Evolutionary conservation across 2,797 vertebrate species (phyloP).

Genomic region (Peromyscus aztecus): DNA sequence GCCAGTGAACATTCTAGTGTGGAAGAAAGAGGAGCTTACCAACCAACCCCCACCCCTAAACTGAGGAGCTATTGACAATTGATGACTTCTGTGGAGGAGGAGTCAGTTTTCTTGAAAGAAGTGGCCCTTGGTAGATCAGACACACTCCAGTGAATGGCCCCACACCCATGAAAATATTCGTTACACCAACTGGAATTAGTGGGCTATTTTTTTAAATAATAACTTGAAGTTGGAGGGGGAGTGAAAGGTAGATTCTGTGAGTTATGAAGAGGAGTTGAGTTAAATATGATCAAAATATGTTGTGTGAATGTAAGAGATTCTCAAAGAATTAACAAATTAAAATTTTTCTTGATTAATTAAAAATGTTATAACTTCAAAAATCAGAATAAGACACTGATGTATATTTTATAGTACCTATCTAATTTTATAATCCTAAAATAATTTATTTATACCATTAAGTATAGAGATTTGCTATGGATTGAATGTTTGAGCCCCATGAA

Average conservation of each 20-base stretch:
- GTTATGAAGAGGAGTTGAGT: background rate
- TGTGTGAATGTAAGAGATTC: background rate
- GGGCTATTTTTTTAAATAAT: background rate
- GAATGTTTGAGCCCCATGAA: background rate
- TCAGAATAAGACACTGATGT: background rate
- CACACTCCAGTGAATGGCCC: background rate
- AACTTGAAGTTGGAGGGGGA: background rate
- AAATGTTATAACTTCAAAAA: background rate
- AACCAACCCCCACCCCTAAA: background rate
- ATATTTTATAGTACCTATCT: background rate
- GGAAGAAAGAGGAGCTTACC: background rate
- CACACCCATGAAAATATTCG: background rate
- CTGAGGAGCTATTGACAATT: background rate
- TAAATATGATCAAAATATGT: background rate
- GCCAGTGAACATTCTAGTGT: background rate
- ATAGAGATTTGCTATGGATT: background rate
- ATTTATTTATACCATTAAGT: background rate
- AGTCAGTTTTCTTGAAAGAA: background rate
- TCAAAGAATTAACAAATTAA: background rate
- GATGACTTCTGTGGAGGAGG: background rate
- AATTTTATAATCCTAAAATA: background rate
- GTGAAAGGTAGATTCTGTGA: background rate
- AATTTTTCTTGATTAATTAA: background rate
- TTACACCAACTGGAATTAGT: background rate
- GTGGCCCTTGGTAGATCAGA: background rate